phyloP scores from a whole-genome alignment of 2,888 invertebrate genomes.

The Cephus runcator region DNA sequence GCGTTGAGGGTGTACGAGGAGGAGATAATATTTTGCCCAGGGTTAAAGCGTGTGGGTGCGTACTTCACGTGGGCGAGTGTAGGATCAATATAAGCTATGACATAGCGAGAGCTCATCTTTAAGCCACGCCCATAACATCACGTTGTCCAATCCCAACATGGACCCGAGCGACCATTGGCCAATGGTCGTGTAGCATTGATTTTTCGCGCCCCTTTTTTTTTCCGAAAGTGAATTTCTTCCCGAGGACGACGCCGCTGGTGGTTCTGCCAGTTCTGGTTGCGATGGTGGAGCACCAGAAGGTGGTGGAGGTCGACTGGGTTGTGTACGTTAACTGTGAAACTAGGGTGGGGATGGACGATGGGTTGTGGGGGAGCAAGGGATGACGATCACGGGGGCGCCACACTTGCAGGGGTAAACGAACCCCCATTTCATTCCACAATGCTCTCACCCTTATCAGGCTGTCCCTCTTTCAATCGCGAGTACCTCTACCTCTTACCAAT shows the following conservation, averaged over 20 bases:
- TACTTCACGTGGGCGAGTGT: conserved; percentile 27
- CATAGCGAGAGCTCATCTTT: conserved; percentile 64
- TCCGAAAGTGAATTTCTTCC: conserved; percentile 60
- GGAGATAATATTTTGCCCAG: neutral
- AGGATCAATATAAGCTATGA: conserved; percentile 65
- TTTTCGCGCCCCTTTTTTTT: conserved; percentile 49
- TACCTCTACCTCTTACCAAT: conserved; percentile 5
- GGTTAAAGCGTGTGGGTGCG: neutral
- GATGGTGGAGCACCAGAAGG: neutral
- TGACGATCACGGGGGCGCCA: conserved; percentile 11
- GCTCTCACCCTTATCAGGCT: conserved; percentile 45
- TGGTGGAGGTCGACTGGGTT: conserved; percentile 13
- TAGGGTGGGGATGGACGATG: conserved; percentile 27
- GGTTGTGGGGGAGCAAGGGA: conserved; percentile 8
- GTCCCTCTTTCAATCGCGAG: conserved; percentile 52
- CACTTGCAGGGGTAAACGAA: conserved; percentile 48
- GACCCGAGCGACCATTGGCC: conserved; percentile 37
- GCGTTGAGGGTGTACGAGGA: neutral
- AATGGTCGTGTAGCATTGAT: conserved; percentile 55
- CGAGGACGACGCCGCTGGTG: conserved; percentile 11
- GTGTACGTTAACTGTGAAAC: neutral
- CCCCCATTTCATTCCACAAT: conserved; percentile 42
- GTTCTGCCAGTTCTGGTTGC: neutral
- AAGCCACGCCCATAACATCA: conserved; percentile 54
- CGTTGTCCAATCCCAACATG: conserved; percentile 46